Conservation (phyloP, 2,888 invertebrate genomes). For the Cetonia aurata region DNA sequence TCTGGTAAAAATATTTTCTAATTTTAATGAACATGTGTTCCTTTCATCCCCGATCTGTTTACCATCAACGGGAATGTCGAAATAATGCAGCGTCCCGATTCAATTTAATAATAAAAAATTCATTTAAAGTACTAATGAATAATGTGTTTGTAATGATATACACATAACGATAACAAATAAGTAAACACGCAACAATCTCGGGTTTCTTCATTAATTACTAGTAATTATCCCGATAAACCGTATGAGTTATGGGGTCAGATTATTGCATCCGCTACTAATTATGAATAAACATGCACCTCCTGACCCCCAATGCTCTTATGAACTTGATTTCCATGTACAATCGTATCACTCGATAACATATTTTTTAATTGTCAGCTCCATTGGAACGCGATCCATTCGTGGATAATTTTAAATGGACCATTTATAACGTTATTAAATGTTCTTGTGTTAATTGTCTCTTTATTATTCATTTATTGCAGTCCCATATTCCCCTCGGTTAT, state of each 20-base stretch:
- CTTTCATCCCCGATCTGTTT: too few species aligned
- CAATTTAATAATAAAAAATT: conserved; percentile 39
- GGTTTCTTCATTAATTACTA: conserved; percentile 51
- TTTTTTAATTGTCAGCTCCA: conserved; percentile 41
- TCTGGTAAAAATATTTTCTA: too few species aligned
- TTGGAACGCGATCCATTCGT: conserved; percentile 33
- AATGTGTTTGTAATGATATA: conserved; percentile 40
- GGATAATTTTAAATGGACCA: conserved; percentile 40
- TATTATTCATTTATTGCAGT: conserved; percentile 39
- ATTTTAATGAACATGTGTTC: too few species aligned
- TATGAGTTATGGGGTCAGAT: conserved; percentile 52
- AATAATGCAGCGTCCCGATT: conserved; percentile 22
- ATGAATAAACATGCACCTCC: conserved; percentile 55
- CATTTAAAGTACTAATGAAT: conserved; percentile 32
- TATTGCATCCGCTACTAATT: conserved; percentile 57
- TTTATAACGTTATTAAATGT: conserved; percentile 41
- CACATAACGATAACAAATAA: conserved; percentile 42
- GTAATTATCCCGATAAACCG: conserved; percentile 51
- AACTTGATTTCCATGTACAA: conserved; percentile 44
- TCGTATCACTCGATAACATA: conserved; percentile 35
- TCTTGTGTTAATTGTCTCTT: conserved; percentile 38
- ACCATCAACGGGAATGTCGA: background rate
- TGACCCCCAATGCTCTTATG: conserved; percentile 45
- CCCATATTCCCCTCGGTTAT: conserved; percentile 14
- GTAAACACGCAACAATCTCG: conserved; percentile 43